Evolutionary conservation across 1,140 invertebrate species (phyloP).

Genomic region (Drosophila nigromelanica): DNA sequence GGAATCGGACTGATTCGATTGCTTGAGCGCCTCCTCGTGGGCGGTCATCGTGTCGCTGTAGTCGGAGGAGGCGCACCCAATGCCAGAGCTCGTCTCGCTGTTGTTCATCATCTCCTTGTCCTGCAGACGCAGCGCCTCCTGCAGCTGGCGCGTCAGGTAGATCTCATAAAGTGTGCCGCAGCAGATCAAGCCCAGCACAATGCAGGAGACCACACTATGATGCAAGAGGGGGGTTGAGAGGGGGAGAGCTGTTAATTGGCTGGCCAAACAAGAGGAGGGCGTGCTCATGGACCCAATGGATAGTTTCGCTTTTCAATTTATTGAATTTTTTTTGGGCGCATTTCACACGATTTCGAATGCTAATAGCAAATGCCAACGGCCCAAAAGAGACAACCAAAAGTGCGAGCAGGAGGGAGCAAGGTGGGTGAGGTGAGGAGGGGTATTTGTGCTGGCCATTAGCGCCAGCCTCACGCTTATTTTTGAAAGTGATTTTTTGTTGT

Average conservation of each 20-base stretch:
- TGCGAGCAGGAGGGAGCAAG: neutral
- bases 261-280: slow-evolving; percentile 23
- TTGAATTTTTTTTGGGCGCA: neutral
- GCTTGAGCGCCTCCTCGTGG: slow-evolving; percentile 64
- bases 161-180: slow-evolving; percentile 87
- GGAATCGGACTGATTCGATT: slow-evolving; percentile 57
- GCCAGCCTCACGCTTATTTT: slow-evolving; percentile 15
- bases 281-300: slow-evolving; percentile 6
- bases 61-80: slow-evolving; percentile 84
- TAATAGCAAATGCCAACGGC: slow-evolving; percentile 28
- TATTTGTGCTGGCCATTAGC: slow-evolving; percentile 48
- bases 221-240: slow-evolving; percentile 20
- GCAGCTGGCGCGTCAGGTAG: slow-evolving; percentile 84
- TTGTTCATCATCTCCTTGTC: slow-evolving; percentile 83
- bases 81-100: slow-evolving; percentile 83
- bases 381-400: neutral
- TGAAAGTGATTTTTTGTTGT: slow-evolving; percentile 20
- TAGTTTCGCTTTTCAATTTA: slow-evolving; percentile 31
- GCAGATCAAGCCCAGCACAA: slow-evolving; percentile 86
- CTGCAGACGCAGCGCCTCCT: slow-evolving; percentile 71
- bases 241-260: slow-evolving; percentile 38
- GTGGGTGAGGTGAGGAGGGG: neutral
- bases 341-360: slow-evolving; percentile 38
- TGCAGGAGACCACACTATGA: slow-evolving; percentile 86
- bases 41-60: slow-evolving; percentile 77